A percentile compares a stretch with the other conserved stretches of the same genome.
Evolutionary conservation across 37 sponge, comb jelly and placozoan genomes (phyloP).

Genomic region (Ephydatia muelleri): DNA sequence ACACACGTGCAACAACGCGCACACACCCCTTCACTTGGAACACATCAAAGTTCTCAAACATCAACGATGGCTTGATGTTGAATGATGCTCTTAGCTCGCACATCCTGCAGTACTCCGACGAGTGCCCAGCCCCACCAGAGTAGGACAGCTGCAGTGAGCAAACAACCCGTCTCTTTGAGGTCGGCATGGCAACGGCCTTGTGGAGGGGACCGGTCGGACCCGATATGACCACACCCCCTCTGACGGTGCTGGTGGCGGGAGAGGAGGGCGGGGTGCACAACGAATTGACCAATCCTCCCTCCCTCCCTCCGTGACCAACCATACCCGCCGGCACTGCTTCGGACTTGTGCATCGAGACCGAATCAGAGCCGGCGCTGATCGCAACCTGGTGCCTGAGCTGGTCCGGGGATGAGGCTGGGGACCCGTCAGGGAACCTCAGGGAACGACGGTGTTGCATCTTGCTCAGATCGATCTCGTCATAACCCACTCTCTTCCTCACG

Average conservation of each 20-base stretch:
- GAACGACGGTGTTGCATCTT: too few species aligned
- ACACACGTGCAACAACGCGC: neutral
- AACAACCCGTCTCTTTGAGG: neutral
- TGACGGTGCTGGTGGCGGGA: too few species aligned
- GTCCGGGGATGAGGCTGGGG: too few species aligned
- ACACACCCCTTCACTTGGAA: slow-evolving; percentile 31
- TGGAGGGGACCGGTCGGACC: slow-evolving; percentile 7
- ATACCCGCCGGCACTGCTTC: neutral
- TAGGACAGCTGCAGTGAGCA: slow-evolving; percentile 42
- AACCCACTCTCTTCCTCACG: too few species aligned
- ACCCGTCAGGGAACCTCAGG: too few species aligned
- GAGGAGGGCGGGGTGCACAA: too few species aligned
- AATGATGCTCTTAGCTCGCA: neutral
- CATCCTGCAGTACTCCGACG: slow-evolving; percentile 56
- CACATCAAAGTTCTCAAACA: slow-evolving; percentile 58
- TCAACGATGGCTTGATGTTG: slow-evolving; percentile 41
- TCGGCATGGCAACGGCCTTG: slow-evolving; percentile 11
- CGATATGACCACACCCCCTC: slow-evolving; percentile 14
- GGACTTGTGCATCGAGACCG: slow-evolving; percentile 10
- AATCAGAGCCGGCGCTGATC: neutral
- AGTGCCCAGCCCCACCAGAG: slow-evolving; percentile 42
- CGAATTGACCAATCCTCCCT: too few species aligned
- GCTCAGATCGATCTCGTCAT: too few species aligned
- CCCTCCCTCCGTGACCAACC: neutral
- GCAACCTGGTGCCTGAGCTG: neutral